phyloP scores from a whole-genome alignment of 1,140 invertebrate species.

The Grapholita molesta region DNA sequence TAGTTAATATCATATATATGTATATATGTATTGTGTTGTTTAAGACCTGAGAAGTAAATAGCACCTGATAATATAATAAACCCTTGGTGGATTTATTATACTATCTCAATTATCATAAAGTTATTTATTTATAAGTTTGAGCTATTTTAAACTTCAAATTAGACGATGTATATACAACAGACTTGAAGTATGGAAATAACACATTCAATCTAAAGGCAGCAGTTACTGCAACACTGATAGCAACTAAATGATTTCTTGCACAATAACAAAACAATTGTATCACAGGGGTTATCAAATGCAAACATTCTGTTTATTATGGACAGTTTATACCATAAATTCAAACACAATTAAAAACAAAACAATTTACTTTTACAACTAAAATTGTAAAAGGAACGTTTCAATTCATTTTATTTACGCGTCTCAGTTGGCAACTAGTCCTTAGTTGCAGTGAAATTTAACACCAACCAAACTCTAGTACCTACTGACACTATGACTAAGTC shows the following conservation, averaged over 20 bases:
- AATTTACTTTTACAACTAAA: neutral
- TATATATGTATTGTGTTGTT: too few relatives aligned
- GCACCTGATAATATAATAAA: too few relatives aligned
- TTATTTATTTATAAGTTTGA: too few relatives aligned
- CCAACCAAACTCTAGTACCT: constrained; percentile 18
- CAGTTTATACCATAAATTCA: neutral
- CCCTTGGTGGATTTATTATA: too few relatives aligned
- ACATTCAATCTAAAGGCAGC: neutral
- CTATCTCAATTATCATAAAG: too few relatives aligned
- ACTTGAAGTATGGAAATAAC: too few relatives aligned
- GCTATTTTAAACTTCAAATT: too few relatives aligned
- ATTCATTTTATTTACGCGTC: neutral
- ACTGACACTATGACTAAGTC: constrained; percentile 43
- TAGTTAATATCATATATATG: too few relatives aligned
- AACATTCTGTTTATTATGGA: neutral
- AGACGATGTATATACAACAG: neutral
- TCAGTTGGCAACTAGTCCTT: neutral
- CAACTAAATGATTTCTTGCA: neutral
- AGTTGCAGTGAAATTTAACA: neutral
- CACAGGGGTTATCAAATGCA: constrained; percentile 5
- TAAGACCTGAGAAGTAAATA: too few relatives aligned
- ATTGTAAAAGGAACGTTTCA: neutral
- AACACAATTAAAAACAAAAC: neutral
- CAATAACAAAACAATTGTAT: constrained; percentile 14
- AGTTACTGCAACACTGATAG: neutral